Evolutionary conservation across 2,797 vertebrate genomes (phyloP).

Genomic region (Trachurus trachurus): DNA sequence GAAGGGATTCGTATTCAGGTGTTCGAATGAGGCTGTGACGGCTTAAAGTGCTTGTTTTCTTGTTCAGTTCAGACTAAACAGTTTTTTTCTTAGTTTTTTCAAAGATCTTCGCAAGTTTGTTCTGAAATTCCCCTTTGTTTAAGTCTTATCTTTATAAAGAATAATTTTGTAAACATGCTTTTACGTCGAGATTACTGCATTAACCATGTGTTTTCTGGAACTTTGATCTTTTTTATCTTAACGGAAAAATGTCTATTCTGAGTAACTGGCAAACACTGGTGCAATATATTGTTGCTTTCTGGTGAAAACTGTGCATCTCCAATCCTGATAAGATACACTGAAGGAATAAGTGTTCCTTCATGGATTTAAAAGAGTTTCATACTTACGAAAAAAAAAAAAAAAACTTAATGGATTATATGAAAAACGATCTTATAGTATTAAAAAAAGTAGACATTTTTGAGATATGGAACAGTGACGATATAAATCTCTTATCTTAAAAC

Average conservation of each 20-base stretch:
- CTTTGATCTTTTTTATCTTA: background rate
- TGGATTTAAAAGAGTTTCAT: background rate
- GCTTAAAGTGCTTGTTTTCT: slow-evolving; percentile 1
- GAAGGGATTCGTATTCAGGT: slow-evolving; percentile 34
- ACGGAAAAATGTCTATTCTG: slow-evolving; percentile 1
- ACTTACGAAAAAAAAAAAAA: slow-evolving; percentile 2
- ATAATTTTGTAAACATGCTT: slow-evolving; percentile 22
- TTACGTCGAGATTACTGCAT: slow-evolving; percentile 11
- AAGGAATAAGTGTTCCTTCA: background rate
- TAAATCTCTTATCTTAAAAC: slow-evolving; percentile 11
- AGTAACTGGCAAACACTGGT: slow-evolving; percentile 17
- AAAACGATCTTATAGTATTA: background rate
- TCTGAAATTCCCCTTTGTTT: slow-evolving; percentile 13
- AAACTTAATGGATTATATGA: background rate
- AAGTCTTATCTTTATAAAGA: slow-evolving; percentile 33
- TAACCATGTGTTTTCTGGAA: slow-evolving; percentile 2
- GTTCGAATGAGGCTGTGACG: slow-evolving; percentile 9
- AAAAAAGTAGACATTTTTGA: background rate
- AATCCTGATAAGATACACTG: slow-evolving; percentile 4
- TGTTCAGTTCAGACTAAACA: slow-evolving; percentile 24
- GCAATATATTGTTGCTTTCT: slow-evolving; percentile 23
- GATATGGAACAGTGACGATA: background rate
- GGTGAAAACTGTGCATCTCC: background rate
- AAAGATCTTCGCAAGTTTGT: slow-evolving; percentile 1
- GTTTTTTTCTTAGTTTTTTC: background rate